Conservation (phyloP, 2,888 invertebrate genomes). For the Cataglyphis rosenhaueri region DNA sequence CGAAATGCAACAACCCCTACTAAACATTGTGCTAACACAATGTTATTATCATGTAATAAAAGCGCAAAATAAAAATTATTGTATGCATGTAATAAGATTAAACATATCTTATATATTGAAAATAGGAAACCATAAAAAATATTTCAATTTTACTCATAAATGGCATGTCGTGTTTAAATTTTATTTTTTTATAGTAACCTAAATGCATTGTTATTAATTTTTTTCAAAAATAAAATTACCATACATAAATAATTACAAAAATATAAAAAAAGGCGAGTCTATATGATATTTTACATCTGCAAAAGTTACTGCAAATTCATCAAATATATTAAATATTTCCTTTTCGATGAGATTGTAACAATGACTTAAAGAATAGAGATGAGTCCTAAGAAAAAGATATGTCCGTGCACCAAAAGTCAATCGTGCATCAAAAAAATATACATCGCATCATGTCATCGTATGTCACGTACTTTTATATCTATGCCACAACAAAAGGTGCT, state of each 20-base stretch:
- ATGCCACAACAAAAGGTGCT: background rate
- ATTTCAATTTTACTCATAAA: background rate
- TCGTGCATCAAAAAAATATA: background rate
- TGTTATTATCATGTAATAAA: conserved; percentile 1
- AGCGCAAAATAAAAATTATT: conserved; percentile 21
- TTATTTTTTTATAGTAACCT: background rate
- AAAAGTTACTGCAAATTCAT: background rate
- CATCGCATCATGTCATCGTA: background rate
- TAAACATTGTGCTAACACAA: conserved; percentile 15
- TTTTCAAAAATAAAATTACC: background rate
- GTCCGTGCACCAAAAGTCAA: background rate
- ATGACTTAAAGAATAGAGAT: background rate
- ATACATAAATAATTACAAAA: background rate
- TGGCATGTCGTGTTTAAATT: background rate
- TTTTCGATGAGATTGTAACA: background rate
- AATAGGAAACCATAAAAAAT: background rate
- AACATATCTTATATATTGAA: background rate
- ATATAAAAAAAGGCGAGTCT: background rate
- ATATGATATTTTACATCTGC: background rate
- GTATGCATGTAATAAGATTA: conserved; percentile 13
- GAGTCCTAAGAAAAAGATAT: background rate
- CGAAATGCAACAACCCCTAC: background rate
- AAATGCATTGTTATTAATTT: background rate
- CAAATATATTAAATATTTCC: background rate
- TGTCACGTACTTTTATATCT: conserved; percentile 1